phyloP scores from a whole-genome alignment of 2,797 vertebrate genomes.

The Argyrosomus regius region DNA sequence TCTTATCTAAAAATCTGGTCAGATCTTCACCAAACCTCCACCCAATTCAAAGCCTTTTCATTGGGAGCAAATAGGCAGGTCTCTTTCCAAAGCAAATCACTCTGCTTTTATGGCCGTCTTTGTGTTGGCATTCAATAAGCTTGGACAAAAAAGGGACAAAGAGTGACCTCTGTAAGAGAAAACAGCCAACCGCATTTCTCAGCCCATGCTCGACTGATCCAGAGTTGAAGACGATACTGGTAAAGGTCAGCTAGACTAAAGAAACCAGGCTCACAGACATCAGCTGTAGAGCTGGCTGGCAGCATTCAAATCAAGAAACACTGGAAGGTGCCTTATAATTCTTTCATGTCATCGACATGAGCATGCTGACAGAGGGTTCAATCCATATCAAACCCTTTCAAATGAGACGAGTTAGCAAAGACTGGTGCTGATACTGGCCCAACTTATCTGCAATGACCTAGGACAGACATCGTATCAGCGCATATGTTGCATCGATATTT shows the following conservation, averaged over 20 bases:
- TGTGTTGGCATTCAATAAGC: constrained; percentile 65
- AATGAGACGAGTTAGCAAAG: background rate
- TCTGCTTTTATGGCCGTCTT: constrained; percentile 65
- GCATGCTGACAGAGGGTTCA: background rate
- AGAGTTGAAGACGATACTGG: constrained; percentile 42
- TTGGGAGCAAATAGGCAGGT: constrained; percentile 45
- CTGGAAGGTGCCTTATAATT: background rate
- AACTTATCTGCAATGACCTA: no score
- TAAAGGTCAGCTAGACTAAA: constrained; percentile 43
- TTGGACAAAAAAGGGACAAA: constrained; percentile 62
- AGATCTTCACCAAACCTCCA: constrained; percentile 46
- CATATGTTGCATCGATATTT: no score
- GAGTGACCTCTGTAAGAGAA: constrained; percentile 55
- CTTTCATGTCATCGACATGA: background rate
- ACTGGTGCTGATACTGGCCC: no score
- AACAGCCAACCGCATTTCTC: constrained; percentile 47
- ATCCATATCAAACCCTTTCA: background rate
- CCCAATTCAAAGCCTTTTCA: constrained; percentile 52
- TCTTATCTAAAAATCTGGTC: constrained; percentile 40
- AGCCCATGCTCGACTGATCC: constrained; percentile 31
- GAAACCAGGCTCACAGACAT: constrained; percentile 4
- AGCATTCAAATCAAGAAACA: constrained; percentile 14
- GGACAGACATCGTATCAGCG: no score
- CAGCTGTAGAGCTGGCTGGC: background rate
- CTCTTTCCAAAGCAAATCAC: constrained; percentile 57